phyloP scores from a whole-genome alignment of 1,140 invertebrate genomes.

The Aphelinus atriplicis region DNA sequence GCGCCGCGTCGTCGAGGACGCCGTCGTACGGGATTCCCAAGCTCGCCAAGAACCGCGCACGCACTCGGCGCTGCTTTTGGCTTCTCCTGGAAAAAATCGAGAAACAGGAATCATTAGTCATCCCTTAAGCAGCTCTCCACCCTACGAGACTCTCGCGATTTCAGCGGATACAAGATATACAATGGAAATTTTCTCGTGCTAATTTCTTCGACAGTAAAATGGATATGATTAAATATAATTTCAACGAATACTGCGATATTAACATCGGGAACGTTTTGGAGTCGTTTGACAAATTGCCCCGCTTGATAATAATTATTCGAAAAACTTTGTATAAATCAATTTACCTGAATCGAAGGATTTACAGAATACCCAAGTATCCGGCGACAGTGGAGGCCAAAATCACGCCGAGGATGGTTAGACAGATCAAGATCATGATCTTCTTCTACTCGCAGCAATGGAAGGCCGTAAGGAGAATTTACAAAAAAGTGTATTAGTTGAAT shows the following conservation, averaged over 20 bases:
- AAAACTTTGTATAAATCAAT: not conserved
- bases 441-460: constrained; percentile 81
- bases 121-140: too few species aligned
- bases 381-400: constrained; percentile 81
- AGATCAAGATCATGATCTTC: constrained; percentile 99
- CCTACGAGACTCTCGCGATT: too few species aligned
- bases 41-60: constrained; percentile 12
- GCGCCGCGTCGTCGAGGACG: not conserved
- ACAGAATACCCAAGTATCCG: constrained; percentile 72
- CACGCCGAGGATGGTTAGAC: constrained; percentile 89
- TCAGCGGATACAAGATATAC: too few species aligned
- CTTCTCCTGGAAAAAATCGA: not conserved
- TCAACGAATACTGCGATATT: not conserved
- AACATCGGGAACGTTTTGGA: too few species aligned
- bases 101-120: not conserved
- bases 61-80: constrained; percentile 19
- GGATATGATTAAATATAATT: not conserved
- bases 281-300: too few species aligned
- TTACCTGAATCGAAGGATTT: constrained; percentile 52
- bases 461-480: constrained; percentile 49
- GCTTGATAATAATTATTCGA: too few species aligned
- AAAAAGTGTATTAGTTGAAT: constrained; percentile 43
- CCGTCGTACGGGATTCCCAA: constrained; percentile 9
- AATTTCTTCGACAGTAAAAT: not conserved
- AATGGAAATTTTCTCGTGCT: not conserved